phyloP scores from a whole-genome alignment of 92 coral and sea anemone species.

The Epizoanthus illoricatus region DNA sequence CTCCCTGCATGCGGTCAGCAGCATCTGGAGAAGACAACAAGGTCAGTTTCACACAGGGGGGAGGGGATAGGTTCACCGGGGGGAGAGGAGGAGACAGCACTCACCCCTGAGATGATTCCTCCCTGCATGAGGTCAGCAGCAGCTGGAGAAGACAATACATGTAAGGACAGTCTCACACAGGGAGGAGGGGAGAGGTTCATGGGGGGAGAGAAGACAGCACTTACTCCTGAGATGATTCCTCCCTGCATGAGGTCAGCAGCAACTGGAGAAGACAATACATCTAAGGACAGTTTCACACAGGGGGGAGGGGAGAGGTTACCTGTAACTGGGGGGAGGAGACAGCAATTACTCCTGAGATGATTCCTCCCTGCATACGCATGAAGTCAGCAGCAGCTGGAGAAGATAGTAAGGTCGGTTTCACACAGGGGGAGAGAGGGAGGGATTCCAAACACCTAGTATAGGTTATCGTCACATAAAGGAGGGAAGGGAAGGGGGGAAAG shows the following conservation, averaged over 20 bases:
- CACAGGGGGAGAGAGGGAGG: no score
- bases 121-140: constrained; percentile 80
- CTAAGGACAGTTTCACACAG: not conserved
- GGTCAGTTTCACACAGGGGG: constrained; percentile 40
- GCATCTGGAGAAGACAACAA: constrained; percentile 61
- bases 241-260: constrained; percentile 80
- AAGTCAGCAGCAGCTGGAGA: no score
- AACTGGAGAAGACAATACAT: not conserved
- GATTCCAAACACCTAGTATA: no score
- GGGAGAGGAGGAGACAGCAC: not conserved
- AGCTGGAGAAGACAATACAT: not conserved
- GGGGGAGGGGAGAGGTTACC: not conserved
- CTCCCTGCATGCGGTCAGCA: constrained; percentile 85
- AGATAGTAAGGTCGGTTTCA: no score
- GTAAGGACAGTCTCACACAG: not conserved
- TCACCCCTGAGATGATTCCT: constrained; percentile 95
- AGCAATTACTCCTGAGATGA: no score
- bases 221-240: constrained; percentile 97
- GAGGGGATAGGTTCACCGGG: not conserved
- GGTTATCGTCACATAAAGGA: no score
- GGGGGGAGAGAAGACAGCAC: no score
- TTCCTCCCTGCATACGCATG: no score
- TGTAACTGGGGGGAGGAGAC: no score
- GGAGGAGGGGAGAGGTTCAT: not conserved
- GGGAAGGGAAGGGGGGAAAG: no score